Evolutionary conservation across 1,140 invertebrate genomes (phyloP), one percentile per base, ranked within the genome.

Genomic region (Caenorhabditis tropicalis): DNA sequence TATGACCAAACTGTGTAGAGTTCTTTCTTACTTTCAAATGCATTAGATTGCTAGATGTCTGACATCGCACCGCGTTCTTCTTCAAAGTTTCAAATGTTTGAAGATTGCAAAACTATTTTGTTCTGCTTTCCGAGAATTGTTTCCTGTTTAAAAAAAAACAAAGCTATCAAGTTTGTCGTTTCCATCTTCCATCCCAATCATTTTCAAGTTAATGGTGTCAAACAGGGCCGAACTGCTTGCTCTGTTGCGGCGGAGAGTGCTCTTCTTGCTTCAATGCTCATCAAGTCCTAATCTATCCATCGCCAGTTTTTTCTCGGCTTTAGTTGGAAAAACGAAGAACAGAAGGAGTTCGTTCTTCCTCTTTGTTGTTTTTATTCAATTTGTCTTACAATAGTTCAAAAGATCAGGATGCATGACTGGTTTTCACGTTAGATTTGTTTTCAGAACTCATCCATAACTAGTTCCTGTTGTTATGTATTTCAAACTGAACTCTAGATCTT

Each of bases 201-300:
- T 70, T 70, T 36, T 19, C 31, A 70, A 70, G 36, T 74, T 74
- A 74, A 74, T 43, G 36, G 65, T 74, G 36, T 74, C 65, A 74
- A 74, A 74, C 65, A 74, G 5, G 65, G 21, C 12, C 33, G 19
- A 36, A 36, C 10, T 70, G 60, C 36, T 74, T 43, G 21, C 19
- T 74, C 19, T 46, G 2, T 43, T 24, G 19, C 36, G n/a, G 36
- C 65, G 12, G 21, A 74, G 21, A 43, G 36, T 74, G 65, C 65
- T 74, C 0, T 74, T 74, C 36, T 43, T 74, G 65, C 65, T 74
- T 74, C 65, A 74, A 43, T 74, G 65, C 65, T 74, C 65, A 74
- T 74, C 65, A 74, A 74, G 65, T 74, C 36, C 65, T 74, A 74
- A 74, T 74, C 65, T 74, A 24, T 43, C 65, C 65, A 33, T 36